Conservation (phyloP, 2,113 vertebrate genomes). For the Onychorhynchus coronatus region DNA sequence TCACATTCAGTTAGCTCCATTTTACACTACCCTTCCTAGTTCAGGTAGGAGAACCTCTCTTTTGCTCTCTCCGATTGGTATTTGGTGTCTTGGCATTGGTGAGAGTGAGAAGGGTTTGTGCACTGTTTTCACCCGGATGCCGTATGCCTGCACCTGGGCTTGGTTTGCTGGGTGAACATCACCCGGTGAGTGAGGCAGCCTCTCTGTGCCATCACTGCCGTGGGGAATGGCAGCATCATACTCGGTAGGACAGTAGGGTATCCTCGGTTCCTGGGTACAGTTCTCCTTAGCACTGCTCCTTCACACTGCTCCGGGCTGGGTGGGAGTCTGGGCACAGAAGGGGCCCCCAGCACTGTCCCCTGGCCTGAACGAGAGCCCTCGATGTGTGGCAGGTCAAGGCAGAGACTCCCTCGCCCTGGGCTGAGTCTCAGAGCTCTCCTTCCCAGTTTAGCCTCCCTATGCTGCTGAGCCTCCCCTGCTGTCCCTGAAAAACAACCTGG, state of each 20-base stretch:
- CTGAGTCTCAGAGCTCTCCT: neutral
- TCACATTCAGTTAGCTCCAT: neutral
- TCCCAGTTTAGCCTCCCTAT: accelerated
- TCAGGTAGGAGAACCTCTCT: neutral
- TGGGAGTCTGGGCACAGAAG: neutral
- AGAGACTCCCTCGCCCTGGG: accelerated
- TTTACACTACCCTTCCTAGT: neutral
- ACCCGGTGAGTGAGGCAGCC: accelerated
- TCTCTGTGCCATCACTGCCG: accelerated
- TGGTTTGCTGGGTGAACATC: accelerated
- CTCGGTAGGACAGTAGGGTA: accelerated
- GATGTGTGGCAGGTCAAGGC: accelerated
- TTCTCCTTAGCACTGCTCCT: neutral
- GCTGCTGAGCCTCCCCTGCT: accelerated
- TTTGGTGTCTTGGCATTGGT: accelerated
- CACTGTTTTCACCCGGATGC: neutral
- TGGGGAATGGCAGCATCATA: accelerated
- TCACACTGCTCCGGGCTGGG: accelerated
- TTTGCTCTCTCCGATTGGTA: neutral
- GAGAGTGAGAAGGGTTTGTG: neutral
- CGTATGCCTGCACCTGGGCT: neutral
- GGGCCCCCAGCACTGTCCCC: too few species aligned
- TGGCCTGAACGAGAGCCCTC: neutral
- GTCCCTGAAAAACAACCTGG: neutral
- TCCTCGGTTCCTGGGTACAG: accelerated